phyloP scores from a whole-genome alignment of 1,140 invertebrate species.

The Bombus polaris region DNA sequence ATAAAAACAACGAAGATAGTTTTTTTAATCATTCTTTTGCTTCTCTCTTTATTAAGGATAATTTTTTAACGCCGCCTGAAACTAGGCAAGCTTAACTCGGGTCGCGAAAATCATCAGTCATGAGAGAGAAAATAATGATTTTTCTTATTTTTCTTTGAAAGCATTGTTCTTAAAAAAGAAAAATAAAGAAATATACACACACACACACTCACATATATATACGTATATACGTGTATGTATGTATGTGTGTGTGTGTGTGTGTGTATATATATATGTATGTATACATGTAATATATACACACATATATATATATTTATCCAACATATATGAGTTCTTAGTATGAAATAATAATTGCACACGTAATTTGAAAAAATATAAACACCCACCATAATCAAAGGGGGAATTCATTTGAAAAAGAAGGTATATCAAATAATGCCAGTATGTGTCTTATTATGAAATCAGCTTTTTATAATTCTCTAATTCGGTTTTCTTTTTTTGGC shows the following conservation, averaged over 20 bases:
- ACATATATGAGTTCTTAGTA: background rate
- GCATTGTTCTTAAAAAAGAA: background rate
- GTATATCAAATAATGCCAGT: background rate
- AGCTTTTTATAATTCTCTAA: background rate
- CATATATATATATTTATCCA: background rate
- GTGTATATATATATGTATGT: background rate
- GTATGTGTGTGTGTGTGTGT: no score
- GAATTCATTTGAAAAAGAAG: background rate
- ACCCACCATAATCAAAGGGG: background rate
- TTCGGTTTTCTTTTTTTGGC: background rate
- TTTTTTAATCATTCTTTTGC: conserved; percentile 59
- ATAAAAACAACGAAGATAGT: background rate
- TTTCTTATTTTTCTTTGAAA: background rate
- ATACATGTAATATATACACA: no score
- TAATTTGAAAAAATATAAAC: background rate
- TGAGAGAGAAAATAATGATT: conserved; percentile 3
- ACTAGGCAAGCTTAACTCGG: conserved; percentile 57
- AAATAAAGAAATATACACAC: background rate
- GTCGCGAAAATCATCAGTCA: conserved; percentile 46
- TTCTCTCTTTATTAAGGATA: conserved; percentile 69
- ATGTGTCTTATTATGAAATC: background rate
- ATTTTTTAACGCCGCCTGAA: conserved; percentile 60
- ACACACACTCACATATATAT: no score
- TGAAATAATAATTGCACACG: conserved; percentile 6
- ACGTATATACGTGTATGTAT: background rate